Evolutionary conservation across 2,888 invertebrate genomes (phyloP), one percentile per base, ranked within the genome.

Genomic region (Mythimna vitellina): DNA sequence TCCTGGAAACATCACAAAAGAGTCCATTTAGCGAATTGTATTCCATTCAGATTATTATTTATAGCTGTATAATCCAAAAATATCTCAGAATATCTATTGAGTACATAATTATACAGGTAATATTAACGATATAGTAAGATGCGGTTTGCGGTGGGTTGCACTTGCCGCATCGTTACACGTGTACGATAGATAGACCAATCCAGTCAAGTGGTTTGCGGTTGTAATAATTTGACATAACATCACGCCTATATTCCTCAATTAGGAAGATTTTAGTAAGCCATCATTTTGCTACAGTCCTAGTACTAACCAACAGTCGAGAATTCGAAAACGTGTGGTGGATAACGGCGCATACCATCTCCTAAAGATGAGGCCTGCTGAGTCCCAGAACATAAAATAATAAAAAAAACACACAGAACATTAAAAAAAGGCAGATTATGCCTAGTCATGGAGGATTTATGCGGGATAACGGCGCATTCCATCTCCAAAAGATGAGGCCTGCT

Each of bases 121-220:
- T 29, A 56, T 62, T 76, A 62, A 42, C 51, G 76, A 42, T 2
- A 61, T 53, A 62, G 58, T 75, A 35, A 22, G 25, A 9, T 10
- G 62, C 25, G 68, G 69, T 75, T 77, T 76, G 70, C 29, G 63
- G 29, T 6, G n/a, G 7, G 14, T 20, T 3, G 1, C 20, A 35
- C 22, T 63, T 12, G 12, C 35, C 17, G 49, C 10, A 32, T 35
- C 53, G 12, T n/a, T 53, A 58, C 61, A 42, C 57, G 12, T n/a
- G 38, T 62, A 25, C 17, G 20, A 51, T 32, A 38, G 51, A 38
- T 46, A 46, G 46, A 46, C 5, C 46, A 17, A 46, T 17, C 46
- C 22, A 35, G 20, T 51, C 57, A 68, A 62, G 61, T 69, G 57
- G 32, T 58, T 69, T 73, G 78, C 58, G 62, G 70, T 58, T 62